These are phyloP conservation scores for Paralinhomoeus sp. DNA, from an alignment of 2,888 invertebrate genomes.

Conservation along the genomic window DNA sequence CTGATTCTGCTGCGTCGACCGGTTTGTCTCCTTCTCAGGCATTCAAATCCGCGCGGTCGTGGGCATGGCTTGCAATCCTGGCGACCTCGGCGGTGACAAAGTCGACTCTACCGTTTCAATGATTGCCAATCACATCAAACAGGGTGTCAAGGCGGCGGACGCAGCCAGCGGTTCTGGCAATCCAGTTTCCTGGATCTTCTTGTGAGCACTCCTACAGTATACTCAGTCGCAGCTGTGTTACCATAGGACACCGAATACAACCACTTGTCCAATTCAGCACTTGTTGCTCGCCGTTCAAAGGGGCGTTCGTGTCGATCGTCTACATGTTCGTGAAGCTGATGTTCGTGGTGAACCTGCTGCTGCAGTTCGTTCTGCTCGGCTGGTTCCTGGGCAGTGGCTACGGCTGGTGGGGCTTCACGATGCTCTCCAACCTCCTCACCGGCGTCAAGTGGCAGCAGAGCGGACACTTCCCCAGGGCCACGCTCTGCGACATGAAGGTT, in stretches of 20 bases:
- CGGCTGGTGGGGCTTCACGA: background rate
- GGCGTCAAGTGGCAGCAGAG: constrained; percentile 18
- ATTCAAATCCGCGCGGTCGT: constrained; percentile 4
- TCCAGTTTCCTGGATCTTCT: too few species aligned
- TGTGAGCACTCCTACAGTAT: too few species aligned
- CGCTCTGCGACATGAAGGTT: constrained; percentile 12
- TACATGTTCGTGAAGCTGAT: constrained; percentile 21
- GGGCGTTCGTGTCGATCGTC: constrained; percentile 8
- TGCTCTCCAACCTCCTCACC: background rate
- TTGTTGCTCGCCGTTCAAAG: background rate
- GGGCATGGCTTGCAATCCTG: constrained; percentile 2
- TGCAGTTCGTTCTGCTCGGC: constrained; percentile 16
- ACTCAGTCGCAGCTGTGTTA: too few species aligned
- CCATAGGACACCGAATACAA: background rate
- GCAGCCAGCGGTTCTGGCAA: too few species aligned
- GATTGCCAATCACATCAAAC: constrained; percentile 2
- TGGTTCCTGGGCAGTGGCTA: constrained; percentile 15
- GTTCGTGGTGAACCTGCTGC: constrained; percentile 16
- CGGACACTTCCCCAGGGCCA: constrained; percentile 14
- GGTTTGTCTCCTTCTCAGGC: background rate
- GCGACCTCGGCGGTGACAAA: too few species aligned
- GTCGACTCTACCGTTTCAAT: background rate
- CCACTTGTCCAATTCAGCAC: background rate
- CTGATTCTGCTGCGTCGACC: background rate
- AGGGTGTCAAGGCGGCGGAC: too few species aligned